Evolutionary conservation across 1,140 invertebrate species (phyloP), one percentile per base, ranked within the genome.

Genomic region (Zaprionus lachaisei): DNA sequence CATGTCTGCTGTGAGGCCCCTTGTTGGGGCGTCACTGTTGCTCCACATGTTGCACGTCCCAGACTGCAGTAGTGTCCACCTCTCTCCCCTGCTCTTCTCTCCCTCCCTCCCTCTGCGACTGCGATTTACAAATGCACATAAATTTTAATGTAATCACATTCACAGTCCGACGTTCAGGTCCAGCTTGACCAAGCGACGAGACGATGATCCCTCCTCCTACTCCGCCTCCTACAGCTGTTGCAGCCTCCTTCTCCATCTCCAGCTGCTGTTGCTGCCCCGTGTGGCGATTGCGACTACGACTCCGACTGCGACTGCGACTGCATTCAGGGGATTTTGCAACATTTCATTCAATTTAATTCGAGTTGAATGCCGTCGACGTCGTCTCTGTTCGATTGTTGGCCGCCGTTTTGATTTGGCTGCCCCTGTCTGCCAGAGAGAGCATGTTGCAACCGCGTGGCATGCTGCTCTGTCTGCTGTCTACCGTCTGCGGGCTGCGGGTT

Each of bases 111-210:
- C 12, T 62, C 17, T 56, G 38, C 17, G 22, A 22, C 66, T 64
- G 24, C 55, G 41, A 68, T 68, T 87, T 87, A 90, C 86, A 89
- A 90, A 89, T 89, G 85, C 84, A 89, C 84, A 89, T 89, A 89
- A 89, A 89, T 89, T 89, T 89, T 87, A 84, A 90, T 89, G 84
- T 81, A 90, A 90, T 81, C 81, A 85, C 84, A 89, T 90, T 79
- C 84, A 51, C 81, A 89, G 76, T 65, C 72, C 41, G 47, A 74
- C 55, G 56, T 49, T 60, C 72, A 74, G 57, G 41, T 51, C 70
- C 70, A 51, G 64, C 74, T 72, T 79, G 81, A 74, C 81, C 79
- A 63, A 49, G 41, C 41, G 41, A 47, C 57, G 49, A 51, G 47
- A 51, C 47, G 47, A 51, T 20, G 47, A 51, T 67, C 54, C 22